phyloP scores from a whole-genome alignment of 2,113 vertebrate genomes.

The Galemys pyrenaicus region DNA sequence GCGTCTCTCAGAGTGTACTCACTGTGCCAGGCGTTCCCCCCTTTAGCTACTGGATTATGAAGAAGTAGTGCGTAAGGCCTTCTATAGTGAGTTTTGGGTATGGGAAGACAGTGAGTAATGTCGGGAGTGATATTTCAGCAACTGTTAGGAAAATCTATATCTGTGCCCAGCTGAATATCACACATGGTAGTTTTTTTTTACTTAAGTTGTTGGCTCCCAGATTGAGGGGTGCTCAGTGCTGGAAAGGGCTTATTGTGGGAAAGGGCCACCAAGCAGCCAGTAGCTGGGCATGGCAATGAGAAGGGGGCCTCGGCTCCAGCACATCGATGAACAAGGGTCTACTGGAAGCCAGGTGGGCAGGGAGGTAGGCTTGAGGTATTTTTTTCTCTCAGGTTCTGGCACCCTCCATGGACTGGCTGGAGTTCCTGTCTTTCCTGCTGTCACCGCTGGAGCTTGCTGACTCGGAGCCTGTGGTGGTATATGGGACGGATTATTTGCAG shows the following conservation, averaged over 20 bases:
- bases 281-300: conserved; percentile 53
- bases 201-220: conserved; percentile 6
- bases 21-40: neutral
- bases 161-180: neutral
- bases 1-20: neutral
- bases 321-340: neutral
- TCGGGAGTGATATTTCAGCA: conserved; percentile 12
- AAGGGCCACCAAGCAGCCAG: conserved; percentile 45
- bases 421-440: conserved; percentile 92
- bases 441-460: conserved; percentile 92
- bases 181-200: neutral
- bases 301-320: conserved; percentile 3
- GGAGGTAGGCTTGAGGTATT: neutral
- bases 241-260: conserved; percentile 43
- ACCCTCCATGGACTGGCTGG: conserved; percentile 95
- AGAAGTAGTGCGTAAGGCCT: neutral
- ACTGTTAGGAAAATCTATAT: conserved; percentile 32
- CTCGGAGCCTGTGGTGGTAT: conserved; percentile 93
- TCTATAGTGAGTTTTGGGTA: neutral
- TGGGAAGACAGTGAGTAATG: neutral
- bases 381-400: conserved; percentile 85
- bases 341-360: neutral
- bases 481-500: conserved; percentile 93
- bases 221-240: neutral
- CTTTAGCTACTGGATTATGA: neutral